These are phyloP conservation scores for Gavia stellata DNA, from an alignment of 2,113 vertebrate species.

Conservation along the genomic window DNA sequence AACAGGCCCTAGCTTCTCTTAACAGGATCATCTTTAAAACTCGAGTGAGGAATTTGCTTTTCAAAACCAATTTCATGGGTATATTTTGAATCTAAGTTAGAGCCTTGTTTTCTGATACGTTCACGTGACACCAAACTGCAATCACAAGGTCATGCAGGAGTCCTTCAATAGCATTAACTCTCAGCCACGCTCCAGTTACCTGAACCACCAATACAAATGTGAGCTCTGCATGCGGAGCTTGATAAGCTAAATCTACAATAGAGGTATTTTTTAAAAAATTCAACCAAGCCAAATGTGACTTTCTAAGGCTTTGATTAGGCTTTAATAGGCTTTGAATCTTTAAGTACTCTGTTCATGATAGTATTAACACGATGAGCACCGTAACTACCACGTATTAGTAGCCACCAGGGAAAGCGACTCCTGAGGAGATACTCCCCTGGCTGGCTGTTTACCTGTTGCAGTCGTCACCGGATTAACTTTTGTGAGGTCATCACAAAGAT, in stretches of 20 bases:
- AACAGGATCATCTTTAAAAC: background rate
- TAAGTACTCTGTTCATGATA: background rate
- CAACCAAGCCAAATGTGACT: background rate
- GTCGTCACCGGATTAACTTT: slow-evolving; percentile 93
- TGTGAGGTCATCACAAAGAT: slow-evolving; percentile 91
- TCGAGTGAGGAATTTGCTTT: background rate
- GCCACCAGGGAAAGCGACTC: background rate
- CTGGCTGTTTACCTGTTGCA: slow-evolving; percentile 79
- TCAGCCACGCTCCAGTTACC: background rate
- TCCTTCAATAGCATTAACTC: background rate
- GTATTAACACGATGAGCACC: background rate
- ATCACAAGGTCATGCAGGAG: background rate
- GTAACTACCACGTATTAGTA: background rate
- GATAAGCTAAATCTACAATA: background rate
- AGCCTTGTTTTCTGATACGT: background rate
- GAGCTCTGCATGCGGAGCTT: background rate
- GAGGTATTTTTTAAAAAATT: background rate
- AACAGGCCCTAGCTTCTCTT: background rate
- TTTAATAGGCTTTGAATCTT: background rate
- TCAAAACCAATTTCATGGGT: background rate
- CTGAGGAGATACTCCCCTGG: background rate
- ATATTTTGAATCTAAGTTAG: background rate
- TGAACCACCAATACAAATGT: background rate
- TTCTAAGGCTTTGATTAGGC: background rate
- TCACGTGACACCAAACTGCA: background rate